A percentile compares a stretch with the other conserved stretches of the same genome.
Evolutionary conservation across 2,888 invertebrate genomes (phyloP).

Genomic region (Aethes cnicana): DNA sequence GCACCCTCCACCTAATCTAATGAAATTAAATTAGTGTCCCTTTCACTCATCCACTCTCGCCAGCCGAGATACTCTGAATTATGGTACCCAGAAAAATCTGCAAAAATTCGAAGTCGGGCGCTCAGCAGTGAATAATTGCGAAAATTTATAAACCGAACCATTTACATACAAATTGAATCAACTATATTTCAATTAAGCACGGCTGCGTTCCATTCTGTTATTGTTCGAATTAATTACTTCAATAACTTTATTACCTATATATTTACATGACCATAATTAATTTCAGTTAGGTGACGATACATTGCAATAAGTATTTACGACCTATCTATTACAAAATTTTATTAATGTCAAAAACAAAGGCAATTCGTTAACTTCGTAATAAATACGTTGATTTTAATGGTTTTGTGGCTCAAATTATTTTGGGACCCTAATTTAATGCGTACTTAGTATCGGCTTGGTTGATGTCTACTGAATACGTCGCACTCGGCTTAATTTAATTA

Average conservation of each 20-base stretch:
- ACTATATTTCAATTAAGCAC: constrained; percentile 30
- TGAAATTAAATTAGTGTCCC: constrained; percentile 63
- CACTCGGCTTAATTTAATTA: constrained; percentile 13
- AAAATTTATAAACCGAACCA: constrained; percentile 17
- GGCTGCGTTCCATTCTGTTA: constrained; percentile 21
- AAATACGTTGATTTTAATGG: no score
- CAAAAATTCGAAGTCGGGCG: constrained; percentile 8
- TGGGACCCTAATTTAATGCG: no score
- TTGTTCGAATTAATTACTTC: constrained; percentile 14
- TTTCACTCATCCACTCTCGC: constrained; percentile 42
- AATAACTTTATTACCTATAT: no score
- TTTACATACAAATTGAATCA: constrained; percentile 33
- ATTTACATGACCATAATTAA: background rate
- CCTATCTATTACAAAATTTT: constrained; percentile 9
- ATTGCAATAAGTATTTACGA: background rate
- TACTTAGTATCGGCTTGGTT: no score
- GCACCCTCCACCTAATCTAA: constrained; percentile 54
- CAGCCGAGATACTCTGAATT: constrained; percentile 18
- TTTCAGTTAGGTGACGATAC: background rate
- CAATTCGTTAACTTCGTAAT: no score
- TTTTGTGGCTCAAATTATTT: no score
- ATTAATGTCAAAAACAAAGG: no score
- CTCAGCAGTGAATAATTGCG: constrained; percentile 3
- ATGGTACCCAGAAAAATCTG: constrained; percentile 15
- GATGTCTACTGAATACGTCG: no score